These are phyloP conservation scores for Ormyrus labotus DNA, from an alignment of 2,888 invertebrate species.

Conservation along the genomic window DNA sequence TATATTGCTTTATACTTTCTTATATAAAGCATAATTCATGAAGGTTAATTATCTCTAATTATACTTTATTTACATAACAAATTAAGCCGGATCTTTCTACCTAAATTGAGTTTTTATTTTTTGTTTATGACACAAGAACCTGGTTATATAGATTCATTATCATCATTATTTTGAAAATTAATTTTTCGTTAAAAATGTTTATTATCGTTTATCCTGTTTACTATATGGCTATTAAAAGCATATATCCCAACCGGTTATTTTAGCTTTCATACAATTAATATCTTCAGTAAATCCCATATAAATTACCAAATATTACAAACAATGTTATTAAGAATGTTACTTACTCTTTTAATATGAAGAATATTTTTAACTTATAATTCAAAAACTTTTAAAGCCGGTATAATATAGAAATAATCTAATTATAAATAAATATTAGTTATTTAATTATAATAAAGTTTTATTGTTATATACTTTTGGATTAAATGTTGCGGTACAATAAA, in stretches of 20 bases:
- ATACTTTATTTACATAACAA: background rate
- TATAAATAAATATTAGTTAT: no score
- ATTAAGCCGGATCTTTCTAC: background rate
- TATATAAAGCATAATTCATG: background rate
- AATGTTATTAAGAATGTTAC: no score
- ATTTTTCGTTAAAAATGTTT: slow-evolving; percentile 41
- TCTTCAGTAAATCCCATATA: background rate
- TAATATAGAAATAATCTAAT: no score
- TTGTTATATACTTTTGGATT: no score
- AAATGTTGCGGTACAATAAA: no score
- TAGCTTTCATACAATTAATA: slow-evolving; percentile 28
- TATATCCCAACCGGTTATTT: slow-evolving; percentile 11
- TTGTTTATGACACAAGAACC: background rate
- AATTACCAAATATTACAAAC: no score
- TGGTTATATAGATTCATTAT: background rate
- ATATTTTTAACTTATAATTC: no score
- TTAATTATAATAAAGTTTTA: no score
- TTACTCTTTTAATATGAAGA: no score
- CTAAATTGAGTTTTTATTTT: background rate
- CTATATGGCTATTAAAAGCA: background rate
- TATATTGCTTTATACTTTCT: no score
- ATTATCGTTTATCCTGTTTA: slow-evolving; percentile 29
- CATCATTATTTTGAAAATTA: slow-evolving; percentile 31
- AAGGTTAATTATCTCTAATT: background rate
- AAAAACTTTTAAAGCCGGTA: no score